Evolutionary conservation across 2,888 invertebrate species (phyloP), one percentile per base, ranked within the genome.

Genomic region (Thymelicus acteon): DNA sequence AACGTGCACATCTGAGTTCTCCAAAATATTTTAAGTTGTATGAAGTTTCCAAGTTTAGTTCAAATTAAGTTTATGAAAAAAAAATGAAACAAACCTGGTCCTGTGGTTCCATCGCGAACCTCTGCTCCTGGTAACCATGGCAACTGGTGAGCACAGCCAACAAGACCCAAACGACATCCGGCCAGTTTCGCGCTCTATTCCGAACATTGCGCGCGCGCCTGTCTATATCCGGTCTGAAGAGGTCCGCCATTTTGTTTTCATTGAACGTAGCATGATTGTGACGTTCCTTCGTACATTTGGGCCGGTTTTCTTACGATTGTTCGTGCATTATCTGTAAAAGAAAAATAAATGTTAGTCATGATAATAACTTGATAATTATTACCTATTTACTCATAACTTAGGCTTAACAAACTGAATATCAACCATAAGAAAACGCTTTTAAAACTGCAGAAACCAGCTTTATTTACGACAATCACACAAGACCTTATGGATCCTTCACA

Each of bases 51-150:
- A 31, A 31, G 31, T 5, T 31, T 3, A 31, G 31, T 5, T 31
- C 5, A 31, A 31, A 31, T 31, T 1, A 31, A 31, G 3, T 31
- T 31, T 31, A 31, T 31, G 31, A 31, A 31, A 31, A 31, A 31
- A 31, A n/a, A 49, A 7, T n/a, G n/a, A 61, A 52, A 62, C 63
- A 44, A 80, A 89, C 95, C 90, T 92, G 96, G 94, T 98, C 98
- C 88, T 97, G 96, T 3, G 99, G 99, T 85, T 98, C 97, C 95
- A 97, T 97, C 48, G 97, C 97, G 88, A 99, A 98, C 87, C 97
- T 96, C 92, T 99, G 98, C 82, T 96, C 95, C 77, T 90, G 89
- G 86, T 87, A 84, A 82, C 93, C 84, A 91, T 90, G 78, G 84
- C 90, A 86, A 84, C 88, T 82, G 75, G 70, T 72, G 83, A 90